A percentile compares a stretch with the other conserved stretches of the same genome.
Conservation (phyloP, 2,888 invertebrate genomes). For the Dolomedes plantarius region DNA sequence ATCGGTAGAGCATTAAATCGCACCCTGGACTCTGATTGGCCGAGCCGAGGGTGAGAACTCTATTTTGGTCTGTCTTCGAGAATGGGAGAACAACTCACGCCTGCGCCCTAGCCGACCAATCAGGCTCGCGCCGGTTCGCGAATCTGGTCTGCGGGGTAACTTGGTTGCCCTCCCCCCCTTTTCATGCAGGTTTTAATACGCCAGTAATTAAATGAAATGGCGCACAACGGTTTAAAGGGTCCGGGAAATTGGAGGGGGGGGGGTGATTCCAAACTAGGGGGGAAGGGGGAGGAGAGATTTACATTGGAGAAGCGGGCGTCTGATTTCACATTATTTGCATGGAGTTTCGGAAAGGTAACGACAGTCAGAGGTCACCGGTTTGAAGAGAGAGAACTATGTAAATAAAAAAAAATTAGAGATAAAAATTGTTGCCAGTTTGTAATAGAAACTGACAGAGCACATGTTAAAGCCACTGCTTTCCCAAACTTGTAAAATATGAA, state of each 20-base stretch:
- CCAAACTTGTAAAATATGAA: no score
- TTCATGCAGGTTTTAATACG: constrained; percentile 34
- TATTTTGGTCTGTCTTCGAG: constrained; percentile 5
- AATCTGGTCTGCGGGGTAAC: constrained; percentile 24
- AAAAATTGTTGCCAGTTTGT: no score
- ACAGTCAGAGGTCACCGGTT: background rate
- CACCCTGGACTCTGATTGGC: constrained; percentile 39
- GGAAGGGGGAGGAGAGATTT: background rate
- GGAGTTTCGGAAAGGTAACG: background rate
- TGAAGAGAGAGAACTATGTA: no score
- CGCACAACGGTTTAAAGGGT: constrained; percentile 46
- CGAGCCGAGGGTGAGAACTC: constrained; percentile 14
- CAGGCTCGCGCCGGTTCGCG: constrained; percentile 1
- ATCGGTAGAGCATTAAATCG: constrained; percentile 18
- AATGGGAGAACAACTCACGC: constrained; percentile 10
- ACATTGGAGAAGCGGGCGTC: background rate
- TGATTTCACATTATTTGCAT: background rate
- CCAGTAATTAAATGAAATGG: constrained; percentile 62
- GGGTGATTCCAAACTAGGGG: constrained; percentile 1
- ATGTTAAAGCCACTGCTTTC: no score
- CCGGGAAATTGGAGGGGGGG: background rate
- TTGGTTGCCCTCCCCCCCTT: constrained; percentile 5
- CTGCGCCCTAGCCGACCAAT: constrained; percentile 23
- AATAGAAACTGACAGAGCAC: no score
- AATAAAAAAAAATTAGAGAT: no score